Base-by-base conservation (phyloP, 2,113 vertebrate species). In the Apteryx owenii region DNA sequence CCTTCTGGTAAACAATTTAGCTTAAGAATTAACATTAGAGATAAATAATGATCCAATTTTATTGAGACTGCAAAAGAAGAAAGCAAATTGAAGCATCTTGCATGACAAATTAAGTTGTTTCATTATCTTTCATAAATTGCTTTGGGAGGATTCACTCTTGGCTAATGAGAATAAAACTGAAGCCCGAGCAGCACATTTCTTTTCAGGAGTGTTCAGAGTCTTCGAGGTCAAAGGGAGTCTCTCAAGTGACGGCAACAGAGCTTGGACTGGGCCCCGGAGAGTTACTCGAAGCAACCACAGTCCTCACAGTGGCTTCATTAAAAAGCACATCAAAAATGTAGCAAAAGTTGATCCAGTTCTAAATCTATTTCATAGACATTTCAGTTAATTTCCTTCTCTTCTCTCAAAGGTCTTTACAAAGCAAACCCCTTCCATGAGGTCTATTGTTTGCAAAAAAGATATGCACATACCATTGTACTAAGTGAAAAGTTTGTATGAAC, bases 41-140 rank as follows among this genome's bases (percentile, higher is more conserved):
- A 95, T 96, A 97, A 98, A 93, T 96, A 96, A 96, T 90, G 89
- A 93, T 81, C 46, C 69, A 91, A 83, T 97, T 97, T 97, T 85
- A 90, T 61, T 88, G 85, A 88, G 80, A 90, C 51, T 70, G 81
- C 38, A 95, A 81, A 85, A 91, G 91, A 96, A 85, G 85, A 91
- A 95, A 93, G 86, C 50, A 95, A 95, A 96, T 91, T 91, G 79
- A 94, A 94, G 76, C 54, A 94, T 93, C 91, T 88, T 88, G 87
- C 56, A 97, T 78, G 60, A 90, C 81, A 96, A 97, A 96, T 96
- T 96, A 96, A 89, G 87, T 88, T 95, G 87, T 94, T 97, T 95
- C 87, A 90, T 96, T 97, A 96, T 93, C 93, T 83, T 93, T 93
- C 93, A 95, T 94, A 95, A 95, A 95, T 97, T 96, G 93, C 85